Conservation (phyloP, 1,140 invertebrate genomes). For the Dinothrombium tinctorium region DNA sequence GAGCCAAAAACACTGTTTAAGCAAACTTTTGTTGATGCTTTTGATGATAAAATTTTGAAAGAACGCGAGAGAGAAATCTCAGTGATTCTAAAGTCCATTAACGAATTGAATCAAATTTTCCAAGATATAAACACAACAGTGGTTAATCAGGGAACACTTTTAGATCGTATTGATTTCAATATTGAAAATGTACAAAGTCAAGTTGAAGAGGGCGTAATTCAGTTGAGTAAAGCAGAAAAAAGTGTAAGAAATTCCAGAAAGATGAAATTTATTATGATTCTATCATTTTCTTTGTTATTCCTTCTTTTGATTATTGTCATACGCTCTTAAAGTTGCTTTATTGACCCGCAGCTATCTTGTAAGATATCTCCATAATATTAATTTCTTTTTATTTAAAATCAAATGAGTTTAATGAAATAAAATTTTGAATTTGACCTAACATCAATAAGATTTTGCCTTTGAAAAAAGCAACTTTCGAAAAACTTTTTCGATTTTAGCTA, state of each 20-base stretch:
- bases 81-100: slow-evolving; percentile 68
- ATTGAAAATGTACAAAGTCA: slow-evolving; percentile 66
- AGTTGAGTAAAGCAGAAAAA: slow-evolving; percentile 68
- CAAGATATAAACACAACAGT: slow-evolving; percentile 41
- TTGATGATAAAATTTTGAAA: slow-evolving; percentile 33
- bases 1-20: not conserved
- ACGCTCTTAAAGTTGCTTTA: not conserved
- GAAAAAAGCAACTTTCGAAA: too few relatives aligned
- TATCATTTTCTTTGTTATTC: slow-evolving; percentile 25
- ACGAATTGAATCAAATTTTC: slow-evolving; percentile 80
- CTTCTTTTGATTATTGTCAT: slow-evolving; percentile 4
- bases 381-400: not conserved
- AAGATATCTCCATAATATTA: not conserved
- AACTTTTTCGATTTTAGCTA: too few relatives aligned
- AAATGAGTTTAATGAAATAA: not conserved
- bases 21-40: not conserved
- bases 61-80: slow-evolving; percentile 71
- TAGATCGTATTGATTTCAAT: slow-evolving; percentile 89
- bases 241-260: slow-evolving; percentile 79
- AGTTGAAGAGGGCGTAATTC: slow-evolving; percentile 62
- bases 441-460: too few relatives aligned
- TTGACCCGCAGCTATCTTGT: not conserved
- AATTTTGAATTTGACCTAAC: not conserved
- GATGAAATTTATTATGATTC: slow-evolving; percentile 64
- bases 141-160: slow-evolving; percentile 49